phyloP scores from a whole-genome alignment of 2,797 vertebrate genomes.

The Xerus rutilus region DNA sequence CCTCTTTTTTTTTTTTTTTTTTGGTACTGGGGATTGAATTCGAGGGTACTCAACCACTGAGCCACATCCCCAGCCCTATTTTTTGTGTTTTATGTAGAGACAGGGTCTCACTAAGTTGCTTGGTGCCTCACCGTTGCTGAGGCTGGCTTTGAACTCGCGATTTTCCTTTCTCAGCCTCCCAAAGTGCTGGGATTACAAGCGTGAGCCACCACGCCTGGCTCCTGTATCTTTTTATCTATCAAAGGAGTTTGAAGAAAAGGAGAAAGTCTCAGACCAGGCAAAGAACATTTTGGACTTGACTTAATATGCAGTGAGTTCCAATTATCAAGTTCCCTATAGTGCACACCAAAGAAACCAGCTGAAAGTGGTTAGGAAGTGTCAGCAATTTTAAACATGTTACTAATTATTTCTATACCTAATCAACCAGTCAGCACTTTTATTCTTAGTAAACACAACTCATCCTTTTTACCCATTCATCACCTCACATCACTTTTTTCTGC shows the following conservation, averaged over 20 bases:
- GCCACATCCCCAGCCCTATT: no score
- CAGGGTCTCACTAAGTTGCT: no score
- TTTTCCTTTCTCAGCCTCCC: no score
- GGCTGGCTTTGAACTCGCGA: no score
- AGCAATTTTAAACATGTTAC: slow-evolving; percentile 80
- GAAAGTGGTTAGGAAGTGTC: slow-evolving; percentile 78
- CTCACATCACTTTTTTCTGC: slow-evolving; percentile 60
- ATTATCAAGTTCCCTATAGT: slow-evolving; percentile 57
- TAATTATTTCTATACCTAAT: slow-evolving; percentile 81
- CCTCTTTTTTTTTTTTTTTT: background rate
- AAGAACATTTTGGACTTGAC: background rate
- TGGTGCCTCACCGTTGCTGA: no score
- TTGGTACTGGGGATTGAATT: no score
- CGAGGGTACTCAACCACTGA: no score
- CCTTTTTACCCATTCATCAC: slow-evolving; percentile 65
- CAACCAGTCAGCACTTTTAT: slow-evolving; percentile 82
- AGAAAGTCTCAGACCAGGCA: background rate
- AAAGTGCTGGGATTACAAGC: no score
- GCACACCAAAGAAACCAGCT: slow-evolving; percentile 68
- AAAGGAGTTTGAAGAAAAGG: background rate
- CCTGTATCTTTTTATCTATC: background rate
- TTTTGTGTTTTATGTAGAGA: no score
- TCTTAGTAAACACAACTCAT: slow-evolving; percentile 82
- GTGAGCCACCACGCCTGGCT: no score
- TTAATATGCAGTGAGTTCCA: slow-evolving; percentile 25